Evolutionary conservation across 2,113 vertebrate genomes (phyloP).

Genomic region (Gorsachius goisagi): DNA sequence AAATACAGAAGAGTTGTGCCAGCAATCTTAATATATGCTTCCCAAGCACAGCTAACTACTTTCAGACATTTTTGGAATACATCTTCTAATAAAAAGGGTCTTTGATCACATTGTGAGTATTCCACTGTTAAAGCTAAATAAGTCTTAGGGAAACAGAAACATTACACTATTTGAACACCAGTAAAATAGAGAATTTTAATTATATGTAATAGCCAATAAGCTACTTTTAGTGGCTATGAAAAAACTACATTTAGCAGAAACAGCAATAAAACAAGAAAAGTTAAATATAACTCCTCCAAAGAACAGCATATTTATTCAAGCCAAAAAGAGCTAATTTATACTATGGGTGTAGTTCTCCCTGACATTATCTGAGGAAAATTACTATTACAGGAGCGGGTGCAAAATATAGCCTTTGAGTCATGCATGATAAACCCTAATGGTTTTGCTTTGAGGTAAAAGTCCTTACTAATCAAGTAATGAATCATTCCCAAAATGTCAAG

Average conservation of each 20-base stretch:
- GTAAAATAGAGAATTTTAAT: conserved; percentile 49
- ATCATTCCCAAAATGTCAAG: conserved; percentile 25
- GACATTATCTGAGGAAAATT: conserved; percentile 59
- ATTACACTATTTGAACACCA: background rate
- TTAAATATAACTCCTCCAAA: conserved; percentile 45
- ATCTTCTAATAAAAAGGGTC: conserved; percentile 6
- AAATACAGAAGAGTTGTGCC: background rate
- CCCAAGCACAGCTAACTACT: background rate
- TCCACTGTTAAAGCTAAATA: conserved; percentile 28
- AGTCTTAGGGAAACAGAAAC: conserved; percentile 36
- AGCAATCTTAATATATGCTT: background rate
- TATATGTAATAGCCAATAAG: conserved; percentile 27
- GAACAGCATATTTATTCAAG: conserved; percentile 45
- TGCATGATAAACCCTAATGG: conserved; percentile 49
- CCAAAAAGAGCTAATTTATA: conserved; percentile 43
- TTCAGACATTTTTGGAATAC: conserved; percentile 20
- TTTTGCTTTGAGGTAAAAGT: conserved; percentile 57
- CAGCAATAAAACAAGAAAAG: conserved; percentile 44
- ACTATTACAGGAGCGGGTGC: conserved; percentile 34
- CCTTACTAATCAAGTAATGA: conserved; percentile 57
- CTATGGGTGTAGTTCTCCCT: conserved; percentile 33
- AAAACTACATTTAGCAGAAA: conserved; percentile 43
- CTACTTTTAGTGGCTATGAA: conserved; percentile 25
- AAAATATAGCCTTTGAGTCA: conserved; percentile 51
- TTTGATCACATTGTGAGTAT: conserved; percentile 35